phyloP scores from a whole-genome alignment of 2,888 invertebrate genomes.

The Holacanthella duospinosa region DNA sequence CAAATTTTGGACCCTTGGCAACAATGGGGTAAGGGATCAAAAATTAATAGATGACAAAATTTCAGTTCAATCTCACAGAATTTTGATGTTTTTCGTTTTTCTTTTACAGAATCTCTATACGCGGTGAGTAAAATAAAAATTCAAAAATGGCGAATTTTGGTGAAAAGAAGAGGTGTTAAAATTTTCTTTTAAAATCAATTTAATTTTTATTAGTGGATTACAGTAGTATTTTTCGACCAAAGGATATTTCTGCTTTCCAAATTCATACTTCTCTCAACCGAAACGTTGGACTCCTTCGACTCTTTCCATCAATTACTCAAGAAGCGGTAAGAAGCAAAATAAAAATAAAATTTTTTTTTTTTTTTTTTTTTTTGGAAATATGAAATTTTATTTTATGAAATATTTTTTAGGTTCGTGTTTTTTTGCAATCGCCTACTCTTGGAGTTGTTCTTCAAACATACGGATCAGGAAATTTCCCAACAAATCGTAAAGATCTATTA shows the following conservation, averaged over 20 bases:
- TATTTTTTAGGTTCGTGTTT: slow-evolving; percentile 43
- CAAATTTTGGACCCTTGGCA: slow-evolving; percentile 73
- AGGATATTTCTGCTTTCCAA: slow-evolving; percentile 53
- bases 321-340: slow-evolving; percentile 50
- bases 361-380: neutral
- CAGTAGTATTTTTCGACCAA: slow-evolving; percentile 53
- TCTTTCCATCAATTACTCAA: slow-evolving; percentile 83
- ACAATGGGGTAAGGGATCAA: slow-evolving; percentile 51
- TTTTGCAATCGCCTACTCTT: slow-evolving; percentile 58
- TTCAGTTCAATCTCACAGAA: neutral
- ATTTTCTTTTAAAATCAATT: slow-evolving; percentile 22
- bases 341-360: neutral
- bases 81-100: neutral
- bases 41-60: neutral
- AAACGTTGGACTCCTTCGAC: slow-evolving; percentile 72
- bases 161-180: slow-evolving; percentile 28
- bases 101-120: too few species aligned
- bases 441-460: slow-evolving; percentile 85
- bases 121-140: too few species aligned
- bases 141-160: slow-evolving; percentile 48
- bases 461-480: slow-evolving; percentile 87
- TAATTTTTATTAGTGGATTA: slow-evolving; percentile 49
- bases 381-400: neutral
- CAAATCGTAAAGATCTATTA: slow-evolving; percentile 67
- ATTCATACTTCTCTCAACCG: slow-evolving; percentile 64